phyloP scores from a whole-genome alignment of 2,113 vertebrate genomes.

The Dicentrarchus labrax region DNA sequence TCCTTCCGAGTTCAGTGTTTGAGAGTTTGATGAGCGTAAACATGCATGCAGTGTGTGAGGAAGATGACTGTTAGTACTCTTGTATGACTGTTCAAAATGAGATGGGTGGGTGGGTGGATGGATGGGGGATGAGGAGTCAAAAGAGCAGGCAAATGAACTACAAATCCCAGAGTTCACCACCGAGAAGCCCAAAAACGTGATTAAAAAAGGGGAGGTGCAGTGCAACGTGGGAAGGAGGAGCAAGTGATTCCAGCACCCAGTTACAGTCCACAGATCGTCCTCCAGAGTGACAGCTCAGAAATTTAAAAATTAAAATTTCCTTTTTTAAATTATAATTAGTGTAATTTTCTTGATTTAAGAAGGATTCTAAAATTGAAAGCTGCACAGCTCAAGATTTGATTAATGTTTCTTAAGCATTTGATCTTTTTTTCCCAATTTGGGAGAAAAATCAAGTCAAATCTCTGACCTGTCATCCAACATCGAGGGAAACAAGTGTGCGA shows the following conservation, averaged over 20 bases:
- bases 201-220: slow-evolving; percentile 38
- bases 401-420: not conserved
- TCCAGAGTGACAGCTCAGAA: slow-evolving; percentile 69
- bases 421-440: not conserved
- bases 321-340: not conserved
- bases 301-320: not conserved
- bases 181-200: slow-evolving; percentile 31
- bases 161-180: slow-evolving; percentile 40
- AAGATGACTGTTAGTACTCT: slow-evolving; percentile 68
- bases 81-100: slow-evolving; percentile 27
- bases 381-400: not conserved
- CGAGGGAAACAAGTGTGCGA: slow-evolving; percentile 37
- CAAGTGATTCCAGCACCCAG: slow-evolving; percentile 79
- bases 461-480: slow-evolving; percentile 71
- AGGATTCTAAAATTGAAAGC: not conserved
- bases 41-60: slow-evolving; percentile 64
- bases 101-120: slow-evolving; percentile 10
- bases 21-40: slow-evolving; percentile 31
- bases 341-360: not conserved
- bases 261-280: slow-evolving; percentile 64
- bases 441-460: slow-evolving; percentile 39
- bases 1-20: slow-evolving; percentile 4
- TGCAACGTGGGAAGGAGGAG: slow-evolving; percentile 71
- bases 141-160: slow-evolving; percentile 36
- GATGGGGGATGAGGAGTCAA: slow-evolving; percentile 16